These are phyloP conservation scores for Thaleichthys pacificus DNA, from an alignment of 2,797 vertebrate genomes.

Conservation along the genomic window DNA sequence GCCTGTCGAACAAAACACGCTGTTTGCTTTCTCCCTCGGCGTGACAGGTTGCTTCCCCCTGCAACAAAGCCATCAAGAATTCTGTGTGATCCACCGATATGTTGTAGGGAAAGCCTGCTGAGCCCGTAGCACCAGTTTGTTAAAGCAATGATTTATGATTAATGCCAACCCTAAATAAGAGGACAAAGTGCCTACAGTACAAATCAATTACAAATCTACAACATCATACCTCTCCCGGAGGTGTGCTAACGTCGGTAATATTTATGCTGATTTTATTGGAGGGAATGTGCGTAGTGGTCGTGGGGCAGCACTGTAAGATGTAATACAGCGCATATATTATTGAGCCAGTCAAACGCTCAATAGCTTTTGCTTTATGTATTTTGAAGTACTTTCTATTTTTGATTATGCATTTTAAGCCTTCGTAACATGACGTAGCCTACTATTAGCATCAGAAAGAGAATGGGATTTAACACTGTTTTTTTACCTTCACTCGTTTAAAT, in stretches of 20 bases:
- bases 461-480: constrained; percentile 51
- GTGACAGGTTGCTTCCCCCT: constrained; percentile 80
- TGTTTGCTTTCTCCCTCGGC: constrained; percentile 76
- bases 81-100: constrained; percentile 78
- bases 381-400: constrained; percentile 51
- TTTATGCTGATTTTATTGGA: constrained; percentile 78
- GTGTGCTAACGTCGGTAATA: constrained; percentile 73
- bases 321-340: constrained; percentile 46
- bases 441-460: constrained; percentile 32
- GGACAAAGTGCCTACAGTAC: constrained; percentile 80
- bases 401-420: constrained; percentile 70
- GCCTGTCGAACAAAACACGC: constrained; percentile 75
- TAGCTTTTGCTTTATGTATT: not conserved
- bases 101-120: constrained; percentile 74
- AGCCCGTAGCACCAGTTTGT: constrained; percentile 79
- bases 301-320: constrained; percentile 16
- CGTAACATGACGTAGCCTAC: constrained; percentile 63
- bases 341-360: not conserved
- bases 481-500: constrained; percentile 12
- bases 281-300: constrained; percentile 44
- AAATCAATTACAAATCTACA: constrained; percentile 79
- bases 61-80: constrained; percentile 81
- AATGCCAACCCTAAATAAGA: constrained; percentile 80
- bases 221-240: constrained; percentile 75
- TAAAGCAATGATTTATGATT: constrained; percentile 85